Base-by-base conservation (phyloP, 2,797 vertebrate species). In the Carduelis carduelis region DNA sequence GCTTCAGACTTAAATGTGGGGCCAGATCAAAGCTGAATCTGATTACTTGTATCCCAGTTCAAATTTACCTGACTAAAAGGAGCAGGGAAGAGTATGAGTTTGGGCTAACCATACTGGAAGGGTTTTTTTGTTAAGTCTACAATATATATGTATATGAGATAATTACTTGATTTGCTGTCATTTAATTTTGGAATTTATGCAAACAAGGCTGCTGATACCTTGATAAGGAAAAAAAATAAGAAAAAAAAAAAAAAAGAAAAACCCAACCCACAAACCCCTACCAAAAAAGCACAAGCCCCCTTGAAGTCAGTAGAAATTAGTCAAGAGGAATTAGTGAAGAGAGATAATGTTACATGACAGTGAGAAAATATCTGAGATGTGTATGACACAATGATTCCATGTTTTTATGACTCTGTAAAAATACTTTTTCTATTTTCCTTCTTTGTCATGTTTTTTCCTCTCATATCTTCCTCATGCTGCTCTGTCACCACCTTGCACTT, bases 191-290 rank as follows among this genome's bases (percentile, higher is more conserved):
- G 23, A 61, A 46, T 46, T 69, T 83, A 14, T 65, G n/a, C 55
- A 24, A 68, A 16, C 0, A 53, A 69, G 69, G 8, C 11, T 57
- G 5, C 10, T 53, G 20, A 34, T 53, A 43, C 1, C 8, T 39
- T 60, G 20, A 46, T 47, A 21, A 65, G 8, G 23, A 55, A 30
- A 37, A 28, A 37, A 52, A 57, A n/a, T n/a, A n/a, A n/a, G n/a
- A 22, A 32, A 2, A 16, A 28, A 50, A 27, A 27, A 37, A 52
- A 57, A 19, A 32, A 2, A 12, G 17, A 50, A 27, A 17, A 12
- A 11, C 12, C 12, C 6, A n/a, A 23, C 21, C n/a, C 22, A 17
- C 30, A 61, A 41, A 2, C 2, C 5, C 1, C 11, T 4, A 28
- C 16, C 9, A 16, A 37, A 32, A 32, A 65, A 37, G 3, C 5